These are phyloP conservation scores for Eristalis arbustorum DNA, from an alignment of 2,888 invertebrate species.

Conservation along the genomic window DNA sequence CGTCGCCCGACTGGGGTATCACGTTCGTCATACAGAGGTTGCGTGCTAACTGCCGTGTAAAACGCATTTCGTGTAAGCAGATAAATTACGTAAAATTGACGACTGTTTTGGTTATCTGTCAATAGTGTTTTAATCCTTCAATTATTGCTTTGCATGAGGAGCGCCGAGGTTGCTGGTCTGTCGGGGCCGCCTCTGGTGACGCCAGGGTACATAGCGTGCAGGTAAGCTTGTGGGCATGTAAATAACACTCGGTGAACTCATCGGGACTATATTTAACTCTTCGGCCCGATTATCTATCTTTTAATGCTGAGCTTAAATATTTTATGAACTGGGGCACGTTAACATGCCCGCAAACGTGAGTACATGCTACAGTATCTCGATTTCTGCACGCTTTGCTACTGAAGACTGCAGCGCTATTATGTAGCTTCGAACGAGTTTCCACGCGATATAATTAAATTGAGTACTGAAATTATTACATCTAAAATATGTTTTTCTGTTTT, in stretches of 20 bases:
- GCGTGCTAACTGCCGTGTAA: slow-evolving; percentile 64
- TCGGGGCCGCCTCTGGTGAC: not conserved
- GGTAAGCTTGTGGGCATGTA: not conserved
- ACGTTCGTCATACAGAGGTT: slow-evolving; percentile 46
- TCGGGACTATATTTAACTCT: slow-evolving; percentile 20
- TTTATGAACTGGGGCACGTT: not conserved
- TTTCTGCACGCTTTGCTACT: not conserved
- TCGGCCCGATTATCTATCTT: not conserved
- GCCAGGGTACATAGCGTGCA: not conserved
- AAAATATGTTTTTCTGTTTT: too few relatives aligned
- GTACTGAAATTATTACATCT: too few relatives aligned
- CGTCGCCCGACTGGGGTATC: slow-evolving; percentile 64
- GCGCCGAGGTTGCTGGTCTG: not conserved
- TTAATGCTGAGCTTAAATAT: not conserved
- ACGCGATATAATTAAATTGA: not conserved
- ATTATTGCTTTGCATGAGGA: slow-evolving; percentile 63
- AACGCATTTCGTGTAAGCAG: slow-evolving; percentile 68
- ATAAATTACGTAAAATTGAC: slow-evolving; percentile 64
- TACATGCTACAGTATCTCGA: not conserved
- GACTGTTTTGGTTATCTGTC: slow-evolving; percentile 70
- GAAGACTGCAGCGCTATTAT: not conserved
- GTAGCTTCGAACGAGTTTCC: not conserved
- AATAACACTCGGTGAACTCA: not conserved
- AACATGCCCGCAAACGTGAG: not conserved
- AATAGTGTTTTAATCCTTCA: slow-evolving; percentile 71